Conservation (phyloP, 2,888 invertebrate genomes). For the Amaurobius ferox region DNA sequence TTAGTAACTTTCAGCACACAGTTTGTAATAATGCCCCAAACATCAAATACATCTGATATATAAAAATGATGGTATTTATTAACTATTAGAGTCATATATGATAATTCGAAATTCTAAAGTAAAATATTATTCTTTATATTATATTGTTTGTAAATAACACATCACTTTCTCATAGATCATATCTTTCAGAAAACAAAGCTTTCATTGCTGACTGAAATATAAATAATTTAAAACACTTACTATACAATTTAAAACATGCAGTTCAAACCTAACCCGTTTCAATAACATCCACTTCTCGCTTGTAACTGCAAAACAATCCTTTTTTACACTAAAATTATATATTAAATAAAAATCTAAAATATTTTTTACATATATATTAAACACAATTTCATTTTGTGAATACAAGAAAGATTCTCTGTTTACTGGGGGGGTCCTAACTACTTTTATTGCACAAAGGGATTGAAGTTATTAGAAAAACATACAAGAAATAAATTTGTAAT, state of each 20-base stretch:
- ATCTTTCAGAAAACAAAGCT: neutral
- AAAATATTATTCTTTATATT: neutral
- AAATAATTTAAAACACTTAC: constrained; percentile 39
- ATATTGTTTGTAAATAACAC: neutral
- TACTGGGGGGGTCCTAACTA: neutral
- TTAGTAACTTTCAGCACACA: neutral
- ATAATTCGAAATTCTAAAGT: neutral
- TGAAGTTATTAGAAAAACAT: no score
- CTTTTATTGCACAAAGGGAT: constrained; percentile 13
- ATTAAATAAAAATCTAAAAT: constrained; percentile 58
- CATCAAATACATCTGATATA: neutral
- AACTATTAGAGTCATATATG: neutral
- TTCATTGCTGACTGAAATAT: neutral
- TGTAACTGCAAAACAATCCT: constrained; percentile 54
- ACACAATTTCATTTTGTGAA: neutral
- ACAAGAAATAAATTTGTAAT: no score
- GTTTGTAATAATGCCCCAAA: neutral
- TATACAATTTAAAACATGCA: constrained; percentile 29
- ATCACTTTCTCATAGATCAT: neutral
- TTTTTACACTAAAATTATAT: constrained; percentile 31
- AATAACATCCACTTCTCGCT: constrained; percentile 20
- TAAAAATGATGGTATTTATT: neutral
- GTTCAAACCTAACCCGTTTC: constrained; percentile 53
- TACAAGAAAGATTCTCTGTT: neutral
- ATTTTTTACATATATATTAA: constrained; percentile 33